These are phyloP conservation scores for Tetramorium alpestre DNA, from an alignment of 1,140 invertebrate genomes.

Conservation along the genomic window DNA sequence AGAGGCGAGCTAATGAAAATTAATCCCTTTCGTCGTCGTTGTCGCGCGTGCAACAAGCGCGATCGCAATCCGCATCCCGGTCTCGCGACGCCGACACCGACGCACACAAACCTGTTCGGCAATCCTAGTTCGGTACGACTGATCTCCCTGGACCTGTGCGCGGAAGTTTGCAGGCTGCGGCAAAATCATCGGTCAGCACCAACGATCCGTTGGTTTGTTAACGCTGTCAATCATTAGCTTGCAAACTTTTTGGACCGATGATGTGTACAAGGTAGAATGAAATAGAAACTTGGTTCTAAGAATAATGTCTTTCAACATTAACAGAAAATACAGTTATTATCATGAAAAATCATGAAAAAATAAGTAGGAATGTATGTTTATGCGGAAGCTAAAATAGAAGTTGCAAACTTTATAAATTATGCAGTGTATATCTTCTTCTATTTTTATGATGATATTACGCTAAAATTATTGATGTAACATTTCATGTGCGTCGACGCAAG, in stretches of 20 bases:
- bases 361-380: no score
- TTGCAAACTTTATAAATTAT: not conserved
- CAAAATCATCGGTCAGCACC: not conserved
- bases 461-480: not conserved
- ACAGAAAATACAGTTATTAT: not conserved
- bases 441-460: not conserved
- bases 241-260: not conserved
- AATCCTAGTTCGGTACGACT: not conserved
- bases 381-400: no score
- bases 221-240: not conserved
- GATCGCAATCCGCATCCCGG: constrained; percentile 29
- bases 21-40: constrained; percentile 30
- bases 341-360: not conserved
- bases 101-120: not conserved
- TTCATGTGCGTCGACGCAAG: not conserved
- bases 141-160: not conserved
- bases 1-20: constrained; percentile 40
- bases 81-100: constrained; percentile 10
- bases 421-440: not conserved
- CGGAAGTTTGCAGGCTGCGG: not conserved
- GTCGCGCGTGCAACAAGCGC: constrained; percentile 19
- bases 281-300: not conserved
- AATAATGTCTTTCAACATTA: not conserved
- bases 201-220: not conserved
- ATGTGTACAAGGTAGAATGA: not conserved